Evolutionary conservation across 2,888 invertebrate genomes (phyloP), one percentile per base, ranked within the genome.

Genomic region (Andricus curvator): DNA sequence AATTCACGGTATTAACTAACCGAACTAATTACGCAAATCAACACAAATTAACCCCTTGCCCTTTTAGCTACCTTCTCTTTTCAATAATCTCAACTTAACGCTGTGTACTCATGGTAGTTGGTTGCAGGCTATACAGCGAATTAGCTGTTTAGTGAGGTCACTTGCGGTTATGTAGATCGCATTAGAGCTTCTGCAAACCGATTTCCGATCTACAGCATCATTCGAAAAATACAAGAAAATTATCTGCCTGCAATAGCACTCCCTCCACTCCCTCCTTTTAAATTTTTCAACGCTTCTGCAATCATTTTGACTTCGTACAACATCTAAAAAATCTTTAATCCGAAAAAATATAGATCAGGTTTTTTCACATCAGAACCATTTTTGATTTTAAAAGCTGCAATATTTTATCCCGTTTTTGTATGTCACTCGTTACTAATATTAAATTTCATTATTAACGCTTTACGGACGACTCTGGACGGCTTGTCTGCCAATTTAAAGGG

Each of bases 361-460:
- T 15, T 15, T 44, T 44, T 44, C 1, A 44, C 4, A 13, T 4
- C 2, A 62, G 29, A 64, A 64, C 3, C 25, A 17, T 17, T 64
- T 15, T 15, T 1, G 25, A 5, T 17, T 29, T 17, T 2, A 15
- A 17, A 29, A 64, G 15, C 17, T 15, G 5, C 25, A 25, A 15
- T 15, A 29, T 22, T 74, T 79, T 44, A 62, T 48, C 41, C 78
- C 25, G 68, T n/a, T 60, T 67, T 48, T 65, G 1, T 29, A 64
- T 77, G 56, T 81, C 77, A 51, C 51, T 84, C 85, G 88, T 88
- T 89, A 90, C 88, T 89, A 90, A 90, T 89, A 90, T 89, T 88
- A 88, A 90, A 90, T 90, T 89, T 89, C 88, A 88, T 89, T 89
- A 90, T 88, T 88, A 88, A 90, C 89, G 89, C 90, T 88, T 85